These are phyloP conservation scores for Zygothrica quintamaculata DNA, from an alignment of 2,888 invertebrate genomes.

Conservation along the genomic window DNA sequence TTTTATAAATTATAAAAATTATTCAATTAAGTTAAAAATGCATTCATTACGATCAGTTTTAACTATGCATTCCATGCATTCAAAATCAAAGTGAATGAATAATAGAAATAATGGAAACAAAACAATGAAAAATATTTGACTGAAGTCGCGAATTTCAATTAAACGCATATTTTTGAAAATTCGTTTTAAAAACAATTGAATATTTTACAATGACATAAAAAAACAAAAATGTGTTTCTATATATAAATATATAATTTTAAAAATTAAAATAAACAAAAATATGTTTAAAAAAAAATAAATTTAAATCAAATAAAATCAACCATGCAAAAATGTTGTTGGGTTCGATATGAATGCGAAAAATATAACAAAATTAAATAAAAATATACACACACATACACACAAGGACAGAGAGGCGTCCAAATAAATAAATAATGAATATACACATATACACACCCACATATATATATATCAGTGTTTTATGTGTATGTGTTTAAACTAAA, in stretches of 20 bases:
- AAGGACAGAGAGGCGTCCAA: conserved; percentile 2
- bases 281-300: conserved; percentile 20
- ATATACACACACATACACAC: conserved; percentile 9
- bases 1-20: too few relatives aligned
- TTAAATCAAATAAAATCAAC: conserved; percentile 18
- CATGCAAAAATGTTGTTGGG: background rate
- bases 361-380: conserved; percentile 15
- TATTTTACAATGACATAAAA: background rate
- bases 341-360: too few relatives aligned
- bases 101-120: background rate
- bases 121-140: conserved; percentile 11
- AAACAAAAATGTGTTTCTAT: too few relatives aligned
- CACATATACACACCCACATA: conserved; percentile 6
- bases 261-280: conserved; percentile 7
- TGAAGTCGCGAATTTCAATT: conserved; percentile 40
- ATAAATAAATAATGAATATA: conserved; percentile 28
- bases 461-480: background rate
- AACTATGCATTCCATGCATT: background rate
- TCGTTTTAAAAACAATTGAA: conserved; percentile 41
- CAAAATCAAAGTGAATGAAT: background rate
- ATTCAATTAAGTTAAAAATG: too few relatives aligned
- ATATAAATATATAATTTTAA: too few relatives aligned
- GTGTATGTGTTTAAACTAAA: conserved; percentile 22
- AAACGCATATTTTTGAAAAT: conserved; percentile 48
- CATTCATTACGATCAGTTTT: too few relatives aligned